Conservation (phyloP, 2,113 vertebrate genomes). For the Cyrtonyx montezumae region DNA sequence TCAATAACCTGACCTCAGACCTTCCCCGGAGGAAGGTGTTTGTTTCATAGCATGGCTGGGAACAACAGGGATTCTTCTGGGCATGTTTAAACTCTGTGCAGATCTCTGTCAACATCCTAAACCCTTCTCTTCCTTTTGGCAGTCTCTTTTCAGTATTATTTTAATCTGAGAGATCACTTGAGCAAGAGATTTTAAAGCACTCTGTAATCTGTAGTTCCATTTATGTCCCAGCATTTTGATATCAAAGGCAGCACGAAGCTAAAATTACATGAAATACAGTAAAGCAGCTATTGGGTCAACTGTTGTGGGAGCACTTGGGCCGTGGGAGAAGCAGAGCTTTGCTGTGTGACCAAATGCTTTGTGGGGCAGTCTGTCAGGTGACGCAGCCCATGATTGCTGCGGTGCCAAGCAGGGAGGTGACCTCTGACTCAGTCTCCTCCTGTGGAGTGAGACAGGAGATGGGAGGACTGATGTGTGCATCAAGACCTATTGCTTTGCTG, state of each 20-base stretch:
- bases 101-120: neutral
- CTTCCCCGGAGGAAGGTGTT: conserved; percentile 1
- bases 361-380: rapidly evolving
- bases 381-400: neutral
- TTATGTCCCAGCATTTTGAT: conserved; percentile 17
- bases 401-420: neutral
- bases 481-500: neutral
- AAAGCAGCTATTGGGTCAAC: neutral
- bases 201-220: neutral
- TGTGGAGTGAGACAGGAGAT: neutral
- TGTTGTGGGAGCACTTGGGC: neutral
- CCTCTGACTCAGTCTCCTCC: neutral
- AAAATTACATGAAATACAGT: neutral
- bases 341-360: neutral
- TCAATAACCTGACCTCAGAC: neutral
- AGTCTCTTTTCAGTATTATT: conserved; percentile 14
- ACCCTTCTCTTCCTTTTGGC: neutral
- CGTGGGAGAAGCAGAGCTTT: neutral
- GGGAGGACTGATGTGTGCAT: neutral
- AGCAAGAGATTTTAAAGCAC: neutral
- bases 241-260: neutral
- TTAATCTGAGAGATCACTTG: conserved; percentile 1
- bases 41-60: neutral
- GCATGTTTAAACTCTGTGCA: neutral
- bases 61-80: conserved; percentile 12